phyloP scores from a whole-genome alignment of 2,797 vertebrate genomes.

The Helostoma temminkii region DNA sequence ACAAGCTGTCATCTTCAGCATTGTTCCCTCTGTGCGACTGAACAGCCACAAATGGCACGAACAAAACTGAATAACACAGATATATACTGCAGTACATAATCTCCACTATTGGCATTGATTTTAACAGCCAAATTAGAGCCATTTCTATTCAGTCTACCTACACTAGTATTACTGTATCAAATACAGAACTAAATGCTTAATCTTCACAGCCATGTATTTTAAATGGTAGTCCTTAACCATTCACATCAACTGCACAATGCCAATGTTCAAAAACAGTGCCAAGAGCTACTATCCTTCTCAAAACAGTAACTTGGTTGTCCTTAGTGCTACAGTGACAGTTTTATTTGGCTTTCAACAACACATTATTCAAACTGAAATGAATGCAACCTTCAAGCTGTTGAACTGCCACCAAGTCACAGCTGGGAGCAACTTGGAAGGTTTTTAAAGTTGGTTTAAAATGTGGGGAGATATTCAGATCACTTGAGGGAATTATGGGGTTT shows the following conservation, averaged over 20 bases:
- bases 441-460: conserved; percentile 61
- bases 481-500: conserved; percentile 40
- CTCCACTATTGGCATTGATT: conserved; percentile 47
- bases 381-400: conserved; percentile 62
- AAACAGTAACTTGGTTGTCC: conserved; percentile 52
- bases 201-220: conserved; percentile 11
- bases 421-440: conserved; percentile 64
- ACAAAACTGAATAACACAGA: conserved; percentile 61
- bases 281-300: conserved; percentile 24
- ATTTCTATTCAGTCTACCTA: conserved; percentile 42
- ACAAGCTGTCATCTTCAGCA: conserved; percentile 77
- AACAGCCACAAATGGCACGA: conserved; percentile 60
- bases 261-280: conserved; percentile 34
- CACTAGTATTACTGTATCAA: conserved; percentile 28
- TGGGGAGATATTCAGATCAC: conserved; percentile 57
- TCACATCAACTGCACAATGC: conserved; percentile 41
- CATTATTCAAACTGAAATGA: conserved; percentile 60
- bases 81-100: conserved; percentile 57
- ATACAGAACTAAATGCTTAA: conserved; percentile 22
- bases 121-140: conserved; percentile 36
- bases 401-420: conserved; percentile 60
- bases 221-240: conserved; percentile 36
- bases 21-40: conserved; percentile 67
- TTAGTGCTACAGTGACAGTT: conserved; percentile 34
- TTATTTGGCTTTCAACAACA: conserved; percentile 46